phyloP scores from a whole-genome alignment of 2,797 vertebrate genomes.

The Sebastes trivittatus region DNA sequence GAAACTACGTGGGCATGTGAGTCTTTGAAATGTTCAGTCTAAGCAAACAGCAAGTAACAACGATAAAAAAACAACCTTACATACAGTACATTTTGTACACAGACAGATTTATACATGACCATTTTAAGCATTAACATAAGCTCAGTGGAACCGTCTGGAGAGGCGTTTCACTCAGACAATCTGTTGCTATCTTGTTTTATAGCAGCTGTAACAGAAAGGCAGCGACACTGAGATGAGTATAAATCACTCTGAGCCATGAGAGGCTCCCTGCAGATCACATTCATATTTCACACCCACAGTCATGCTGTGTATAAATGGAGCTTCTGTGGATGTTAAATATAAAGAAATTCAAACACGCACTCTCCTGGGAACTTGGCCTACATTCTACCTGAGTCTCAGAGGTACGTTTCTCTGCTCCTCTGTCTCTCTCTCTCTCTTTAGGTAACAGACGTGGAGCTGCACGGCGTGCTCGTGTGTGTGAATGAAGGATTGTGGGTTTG shows the following conservation, averaged over 20 bases:
- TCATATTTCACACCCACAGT: conserved; percentile 45
- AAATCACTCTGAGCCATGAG: conserved; percentile 54
- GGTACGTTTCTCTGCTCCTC: conserved; percentile 11
- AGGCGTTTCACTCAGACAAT: conserved; percentile 22
- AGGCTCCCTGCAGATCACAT: conserved; percentile 49
- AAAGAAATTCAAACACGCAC: conserved; percentile 35
- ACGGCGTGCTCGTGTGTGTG: conserved; percentile 32
- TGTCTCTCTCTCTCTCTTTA: neutral
- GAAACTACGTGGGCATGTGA: neutral
- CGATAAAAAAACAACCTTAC: neutral
- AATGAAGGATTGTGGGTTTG: conserved; percentile 56
- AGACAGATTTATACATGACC: conserved; percentile 4
- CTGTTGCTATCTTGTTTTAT: conserved; percentile 53
- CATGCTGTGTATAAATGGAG: conserved; percentile 56
- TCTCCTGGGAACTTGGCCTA: conserved; percentile 27
- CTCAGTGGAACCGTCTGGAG: conserved; percentile 8
- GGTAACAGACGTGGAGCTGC: conserved; percentile 5
- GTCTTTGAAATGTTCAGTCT: neutral
- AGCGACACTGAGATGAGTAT: conserved; percentile 30
- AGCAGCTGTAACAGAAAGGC: conserved; percentile 32
- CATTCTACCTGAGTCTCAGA: conserved; percentile 30
- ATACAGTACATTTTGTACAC: neutral
- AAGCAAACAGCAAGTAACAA: neutral
- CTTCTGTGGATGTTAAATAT: conserved; percentile 60
- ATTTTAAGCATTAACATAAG: neutral